Percentiles rank a stretch among this genome's conserved stretches.
Evolutionary conservation across 2,888 invertebrate species (phyloP).

Genomic region (Drosophila borborema): DNA sequence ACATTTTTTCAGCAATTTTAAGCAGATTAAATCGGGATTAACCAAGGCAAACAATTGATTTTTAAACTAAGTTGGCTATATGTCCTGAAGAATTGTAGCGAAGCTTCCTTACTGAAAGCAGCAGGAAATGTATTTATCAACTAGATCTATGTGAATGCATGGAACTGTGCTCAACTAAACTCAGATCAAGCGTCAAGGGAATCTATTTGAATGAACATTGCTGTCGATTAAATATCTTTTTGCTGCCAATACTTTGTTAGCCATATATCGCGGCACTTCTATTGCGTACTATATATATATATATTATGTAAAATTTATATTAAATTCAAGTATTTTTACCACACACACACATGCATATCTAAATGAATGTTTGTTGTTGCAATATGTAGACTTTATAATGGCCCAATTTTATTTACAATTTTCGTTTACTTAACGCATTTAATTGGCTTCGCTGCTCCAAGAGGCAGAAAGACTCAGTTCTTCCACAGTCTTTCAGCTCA

Average conservation of each 20-base stretch:
- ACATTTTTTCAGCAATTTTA: background rate
- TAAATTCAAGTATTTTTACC: constrained; percentile 26
- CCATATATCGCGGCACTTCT: background rate
- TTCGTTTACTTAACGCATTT: constrained; percentile 63
- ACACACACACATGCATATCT: constrained; percentile 7
- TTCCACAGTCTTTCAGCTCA: constrained; percentile 30
- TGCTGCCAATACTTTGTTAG: background rate
- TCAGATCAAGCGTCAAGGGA: background rate
- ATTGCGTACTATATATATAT: constrained; percentile 25
- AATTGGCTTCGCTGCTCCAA: constrained; percentile 55
- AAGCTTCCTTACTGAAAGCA: no score
- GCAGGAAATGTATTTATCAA: no score
- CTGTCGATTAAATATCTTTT: background rate
- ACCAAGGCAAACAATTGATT: background rate
- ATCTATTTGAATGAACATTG: background rate
- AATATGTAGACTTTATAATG: constrained; percentile 53
- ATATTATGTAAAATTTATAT: constrained; percentile 37
- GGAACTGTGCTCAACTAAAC: no score
- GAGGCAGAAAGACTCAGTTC: constrained; percentile 19
- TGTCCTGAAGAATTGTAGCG: no score
- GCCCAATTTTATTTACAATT: constrained; percentile 57
- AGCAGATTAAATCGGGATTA: background rate
- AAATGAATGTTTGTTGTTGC: constrained; percentile 49
- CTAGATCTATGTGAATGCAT: no score
- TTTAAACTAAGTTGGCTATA: no score